Percentiles rank a stretch among this genome's conserved stretches.
phyloP scores from a whole-genome alignment of 2,797 vertebrate genomes.

The Manis javanica region DNA sequence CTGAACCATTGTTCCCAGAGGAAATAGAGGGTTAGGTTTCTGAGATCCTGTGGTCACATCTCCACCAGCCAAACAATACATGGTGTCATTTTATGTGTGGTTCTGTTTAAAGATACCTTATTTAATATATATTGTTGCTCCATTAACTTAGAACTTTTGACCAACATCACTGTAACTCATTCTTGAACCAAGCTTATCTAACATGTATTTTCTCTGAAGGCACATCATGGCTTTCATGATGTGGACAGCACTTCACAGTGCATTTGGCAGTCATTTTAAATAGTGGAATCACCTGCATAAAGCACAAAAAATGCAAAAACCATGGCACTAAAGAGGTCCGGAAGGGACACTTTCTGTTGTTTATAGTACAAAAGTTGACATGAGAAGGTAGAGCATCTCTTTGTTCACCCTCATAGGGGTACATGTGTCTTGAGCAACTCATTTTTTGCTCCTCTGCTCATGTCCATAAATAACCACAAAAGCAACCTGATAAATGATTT shows the following conservation, averaged over 20 bases:
- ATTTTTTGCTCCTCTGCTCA: background rate
- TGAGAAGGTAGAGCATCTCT: background rate
- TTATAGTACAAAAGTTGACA: background rate
- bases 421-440: background rate
- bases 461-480: slow-evolving; percentile 1
- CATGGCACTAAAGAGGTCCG: background rate
- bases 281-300: background rate
- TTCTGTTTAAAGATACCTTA: background rate
- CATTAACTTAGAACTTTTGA: background rate
- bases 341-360: background rate
- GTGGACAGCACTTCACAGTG: background rate
- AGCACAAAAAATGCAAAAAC: background rate
- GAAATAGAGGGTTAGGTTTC: background rate
- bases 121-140: background rate
- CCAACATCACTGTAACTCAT: background rate
- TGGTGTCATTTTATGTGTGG: background rate
- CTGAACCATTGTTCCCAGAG: background rate
- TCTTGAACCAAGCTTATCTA: background rate
- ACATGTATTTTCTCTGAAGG: background rate
- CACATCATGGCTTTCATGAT: background rate
- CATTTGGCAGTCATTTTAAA: background rate
- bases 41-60: background rate
- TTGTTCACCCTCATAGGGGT: background rate
- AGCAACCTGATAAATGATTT: background rate
- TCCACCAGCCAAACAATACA: background rate